Evolutionary conservation across 2,797 vertebrate species (phyloP), one percentile per base, ranked within the genome.

Genomic region (Myiotriccus ornatus): DNA sequence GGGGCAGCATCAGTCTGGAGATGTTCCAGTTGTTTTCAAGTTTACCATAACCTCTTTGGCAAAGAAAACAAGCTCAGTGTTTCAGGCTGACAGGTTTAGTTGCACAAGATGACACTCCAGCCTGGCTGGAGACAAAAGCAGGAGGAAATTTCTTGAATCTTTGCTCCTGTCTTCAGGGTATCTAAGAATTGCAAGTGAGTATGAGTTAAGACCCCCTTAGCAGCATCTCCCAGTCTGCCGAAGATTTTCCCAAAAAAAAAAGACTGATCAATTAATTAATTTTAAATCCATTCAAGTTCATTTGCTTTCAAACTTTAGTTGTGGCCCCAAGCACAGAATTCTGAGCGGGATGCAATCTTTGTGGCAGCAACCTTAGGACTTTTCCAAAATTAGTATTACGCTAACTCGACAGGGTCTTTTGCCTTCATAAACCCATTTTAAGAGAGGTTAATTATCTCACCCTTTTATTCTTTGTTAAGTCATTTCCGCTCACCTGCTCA

Each of bases 361-460:
- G 65, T 41, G 57, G 44, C 57, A 85, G 73, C 1, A 30, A 84
- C 76, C 79, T 84, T 81, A 75, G 63, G 25, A 76, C 62, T 81
- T 95, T 73, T 93, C 32, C 75, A 74, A 88, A 93, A 94, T 89
- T 52, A 93, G 15, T 56, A 37, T 81, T 76, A 56, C 0, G 0
- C 89, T 94, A 92, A 87, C 21, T 63, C 88, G 87, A 56, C 73
- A 82, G 20, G 57, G 77, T 90, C 55, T 82, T 88, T 73, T 93
- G 52, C 47, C 80, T 88, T 86, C 44, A 49, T 74, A 76, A 86
- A 69, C 44, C 34, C 24, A 12, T 37, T 47, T 86, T 90, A 89
- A 92, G 27, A 53, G 73, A 91, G 82, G 92, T 93, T 93, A 94
- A 96, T 94, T 81, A 88, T 75, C 74, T 56, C 55, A 62, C 41